These are phyloP conservation scores for Euthynnus affinis DNA, from an alignment of 2,797 vertebrate species.

Conservation along the genomic window DNA sequence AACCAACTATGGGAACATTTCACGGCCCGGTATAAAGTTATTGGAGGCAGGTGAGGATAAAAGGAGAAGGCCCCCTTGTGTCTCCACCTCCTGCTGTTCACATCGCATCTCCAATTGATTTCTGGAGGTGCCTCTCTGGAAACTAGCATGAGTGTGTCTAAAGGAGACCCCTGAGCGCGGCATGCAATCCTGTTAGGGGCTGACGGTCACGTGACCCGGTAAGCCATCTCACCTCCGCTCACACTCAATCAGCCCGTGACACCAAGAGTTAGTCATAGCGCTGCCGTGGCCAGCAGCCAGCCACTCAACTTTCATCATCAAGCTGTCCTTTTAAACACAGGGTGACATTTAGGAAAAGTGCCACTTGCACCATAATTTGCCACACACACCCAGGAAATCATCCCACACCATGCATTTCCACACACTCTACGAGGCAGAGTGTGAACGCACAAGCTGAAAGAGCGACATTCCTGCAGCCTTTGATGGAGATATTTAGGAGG, in stretches of 20 bases:
- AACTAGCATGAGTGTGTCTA: constrained; percentile 43
- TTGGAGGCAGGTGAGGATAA: constrained; percentile 18
- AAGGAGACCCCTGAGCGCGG: constrained; percentile 36
- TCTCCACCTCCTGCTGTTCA: constrained; percentile 31
- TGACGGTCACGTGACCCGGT: constrained; percentile 27
- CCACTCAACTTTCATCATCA: constrained; percentile 62
- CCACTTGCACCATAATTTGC: background rate
- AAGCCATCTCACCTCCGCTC: constrained; percentile 27
- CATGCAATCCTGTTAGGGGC: constrained; percentile 42
- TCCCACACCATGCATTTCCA: background rate
- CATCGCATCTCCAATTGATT: constrained; percentile 61
- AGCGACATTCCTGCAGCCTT: background rate
- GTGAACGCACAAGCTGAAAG: background rate
- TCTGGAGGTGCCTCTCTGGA: constrained; percentile 33
- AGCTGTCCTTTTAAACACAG: constrained; percentile 60
- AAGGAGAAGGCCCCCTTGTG: background rate
- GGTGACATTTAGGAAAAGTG: constrained; percentile 62
- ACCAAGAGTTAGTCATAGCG: constrained; percentile 70
- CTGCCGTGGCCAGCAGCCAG: constrained; percentile 35
- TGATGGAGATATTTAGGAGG: background rate
- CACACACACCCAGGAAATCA: constrained; percentile 36
- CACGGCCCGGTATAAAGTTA: constrained; percentile 19
- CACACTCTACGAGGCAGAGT: background rate
- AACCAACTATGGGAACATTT: constrained; percentile 7
- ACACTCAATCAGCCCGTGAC: constrained; percentile 58